Evolutionary conservation across 2,113 vertebrate genomes (phyloP), one percentile per base, ranked within the genome.

Genomic region (Brevimyrus niger): DNA sequence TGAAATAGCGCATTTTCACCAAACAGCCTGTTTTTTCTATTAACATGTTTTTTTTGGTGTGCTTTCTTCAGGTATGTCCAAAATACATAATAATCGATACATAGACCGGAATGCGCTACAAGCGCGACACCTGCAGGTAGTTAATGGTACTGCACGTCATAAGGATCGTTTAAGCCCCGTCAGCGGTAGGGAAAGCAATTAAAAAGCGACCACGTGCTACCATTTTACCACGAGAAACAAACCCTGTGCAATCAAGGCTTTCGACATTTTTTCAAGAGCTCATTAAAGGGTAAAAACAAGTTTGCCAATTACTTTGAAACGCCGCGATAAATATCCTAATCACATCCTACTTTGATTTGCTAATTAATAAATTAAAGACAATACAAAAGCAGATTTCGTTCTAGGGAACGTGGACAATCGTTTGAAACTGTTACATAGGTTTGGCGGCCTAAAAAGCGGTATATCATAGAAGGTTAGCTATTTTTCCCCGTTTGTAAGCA

Each of bases 331-430:
- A 44, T 47, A 47, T 42, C 38, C 82, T 38, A 84, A 21, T 47
- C 38, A 46, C 44, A 4, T 47, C 38, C 44, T 23, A 84, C 82
- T 84, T 84, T 88, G 55, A 48, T 65, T 46, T 48, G 42, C 58
- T 27, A 88, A 88, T 88, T 69, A 88, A 73, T 46, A 44, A 31
- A 88, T 88, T 88, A 73, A 73, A 69, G 46, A 17, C 61, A 23
- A 73, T 73, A 88, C 44, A 76, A 73, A 73, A 73, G 61, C 27
- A 31, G 23, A 48, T 4, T 27, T n/a, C n/a, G 61, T 23, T 23
- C 9, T n/a, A 23, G 42, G 3, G 5, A 8, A 65, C 3, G 46
- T 7, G 38, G 44, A 88, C 31, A 47, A 48, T 21, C 2, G 58
- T 84, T 84, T 23, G 82, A 84, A 84, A 84, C 21, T 23, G 44